These are phyloP conservation scores for Cetonia aurata DNA, from an alignment of 2,888 invertebrate species.

Conservation along the genomic window DNA sequence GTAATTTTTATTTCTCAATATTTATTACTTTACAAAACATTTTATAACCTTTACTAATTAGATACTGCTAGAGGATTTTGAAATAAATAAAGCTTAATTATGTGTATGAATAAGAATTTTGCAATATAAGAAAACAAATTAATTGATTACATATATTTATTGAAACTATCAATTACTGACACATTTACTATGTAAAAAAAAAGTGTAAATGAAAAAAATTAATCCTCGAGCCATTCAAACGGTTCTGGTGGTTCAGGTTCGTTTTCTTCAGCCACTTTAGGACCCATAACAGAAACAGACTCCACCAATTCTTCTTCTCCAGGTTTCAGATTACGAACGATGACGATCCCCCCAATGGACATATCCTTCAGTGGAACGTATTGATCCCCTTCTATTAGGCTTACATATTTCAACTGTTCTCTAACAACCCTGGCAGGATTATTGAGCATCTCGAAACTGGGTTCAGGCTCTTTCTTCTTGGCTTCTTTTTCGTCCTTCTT, in stretches of 20 bases:
- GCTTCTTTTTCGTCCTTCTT: slow-evolving; percentile 70
- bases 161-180: slow-evolving; percentile 27
- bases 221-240: slow-evolving; percentile 94
- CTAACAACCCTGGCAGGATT: slow-evolving; percentile 97
- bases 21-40: too few species aligned
- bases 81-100: too few species aligned
- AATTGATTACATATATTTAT: slow-evolving; percentile 21
- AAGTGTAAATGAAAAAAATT: slow-evolving; percentile 55
- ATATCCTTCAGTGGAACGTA: slow-evolving; percentile 93
- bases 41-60: too few species aligned
- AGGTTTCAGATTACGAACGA: slow-evolving; percentile 89
- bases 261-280: slow-evolving; percentile 93
- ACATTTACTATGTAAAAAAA: slow-evolving; percentile 23
- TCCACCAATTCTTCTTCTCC: slow-evolving; percentile 86
- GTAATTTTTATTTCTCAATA: too few species aligned
- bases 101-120: too few species aligned
- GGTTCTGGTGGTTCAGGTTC: slow-evolving; percentile 98
- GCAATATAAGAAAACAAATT: background rate
- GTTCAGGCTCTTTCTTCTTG: slow-evolving; percentile 88
- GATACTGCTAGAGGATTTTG: too few species aligned
- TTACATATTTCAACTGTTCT: slow-evolving; percentile 86
- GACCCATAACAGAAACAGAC: slow-evolving; percentile 88
- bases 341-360: slow-evolving; percentile 94
- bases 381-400: slow-evolving; percentile 83
- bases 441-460: slow-evolving; percentile 88